phyloP scores from a whole-genome alignment of 2,113 vertebrate species.

The Paracanthobrama guichenoti region DNA sequence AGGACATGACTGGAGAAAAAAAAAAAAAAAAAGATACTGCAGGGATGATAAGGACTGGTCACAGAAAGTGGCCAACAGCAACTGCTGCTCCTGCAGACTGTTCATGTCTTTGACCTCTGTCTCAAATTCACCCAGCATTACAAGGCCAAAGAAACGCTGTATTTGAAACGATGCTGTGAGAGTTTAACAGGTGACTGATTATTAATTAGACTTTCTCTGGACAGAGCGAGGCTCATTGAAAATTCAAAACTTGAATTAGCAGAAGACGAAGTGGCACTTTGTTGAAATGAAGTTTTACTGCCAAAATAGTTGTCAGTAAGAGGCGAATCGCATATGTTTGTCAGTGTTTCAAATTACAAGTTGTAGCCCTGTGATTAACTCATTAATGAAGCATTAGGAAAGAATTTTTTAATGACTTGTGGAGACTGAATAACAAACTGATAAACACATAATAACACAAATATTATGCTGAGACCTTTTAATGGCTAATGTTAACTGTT shows the following conservation, averaged over 20 bases:
- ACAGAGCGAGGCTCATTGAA: neutral
- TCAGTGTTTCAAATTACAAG: neutral
- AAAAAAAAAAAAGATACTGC: neutral
- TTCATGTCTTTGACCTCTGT: constrained; percentile 23
- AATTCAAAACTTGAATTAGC: neutral
- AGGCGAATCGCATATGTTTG: neutral
- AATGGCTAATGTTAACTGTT: neutral
- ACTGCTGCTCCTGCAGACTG: constrained; percentile 19
- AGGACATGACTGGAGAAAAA: constrained; percentile 1
- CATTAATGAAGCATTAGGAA: neutral
- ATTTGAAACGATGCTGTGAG: neutral
- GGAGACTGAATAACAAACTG: neutral
- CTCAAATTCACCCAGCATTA: constrained; percentile 14
- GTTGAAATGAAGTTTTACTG: neutral
- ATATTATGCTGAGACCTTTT: neutral
- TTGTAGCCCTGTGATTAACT: neutral
- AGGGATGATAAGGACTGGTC: neutral
- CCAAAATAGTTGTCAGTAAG: neutral
- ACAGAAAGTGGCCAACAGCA: constrained; percentile 31
- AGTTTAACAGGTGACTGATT: neutral
- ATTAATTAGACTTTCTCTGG: neutral
- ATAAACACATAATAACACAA: neutral
- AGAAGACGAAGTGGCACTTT: neutral
- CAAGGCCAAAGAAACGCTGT: neutral
- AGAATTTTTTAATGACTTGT: neutral